Conservation (phyloP, 1,140 invertebrate species). For the Nylanderia fulva region DNA sequence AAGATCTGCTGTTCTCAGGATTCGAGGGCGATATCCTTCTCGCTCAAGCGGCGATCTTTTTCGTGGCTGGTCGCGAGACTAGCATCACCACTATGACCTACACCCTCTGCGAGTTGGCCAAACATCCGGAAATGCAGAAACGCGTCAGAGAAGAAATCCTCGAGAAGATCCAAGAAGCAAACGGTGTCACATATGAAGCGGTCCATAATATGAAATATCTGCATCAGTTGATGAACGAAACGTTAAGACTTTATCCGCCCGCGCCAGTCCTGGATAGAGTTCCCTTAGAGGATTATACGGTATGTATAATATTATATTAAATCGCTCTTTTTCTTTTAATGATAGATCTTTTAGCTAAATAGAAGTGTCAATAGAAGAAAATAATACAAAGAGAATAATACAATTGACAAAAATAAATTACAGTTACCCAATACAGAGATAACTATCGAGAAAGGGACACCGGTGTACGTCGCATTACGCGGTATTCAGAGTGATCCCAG, state of each 20-base stretch:
- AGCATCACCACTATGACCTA: slow-evolving; percentile 84
- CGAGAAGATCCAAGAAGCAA: slow-evolving; percentile 73
- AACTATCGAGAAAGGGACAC: slow-evolving; percentile 80
- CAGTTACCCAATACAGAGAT: slow-evolving; percentile 81
- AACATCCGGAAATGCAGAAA: slow-evolving; percentile 76
- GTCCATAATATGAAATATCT: slow-evolving; percentile 76
- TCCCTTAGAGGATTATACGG: slow-evolving; percentile 80
- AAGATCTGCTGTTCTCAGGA: slow-evolving; percentile 38
- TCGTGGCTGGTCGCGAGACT: slow-evolving; percentile 86
- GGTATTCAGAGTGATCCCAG: slow-evolving; percentile 83
- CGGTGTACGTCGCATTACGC: slow-evolving; percentile 69
- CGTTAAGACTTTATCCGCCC: slow-evolving; percentile 87
- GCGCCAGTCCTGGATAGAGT: slow-evolving; percentile 87
- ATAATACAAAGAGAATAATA: not conserved
- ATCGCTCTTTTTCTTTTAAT: not conserved
- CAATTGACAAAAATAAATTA: not conserved
- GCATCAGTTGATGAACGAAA: slow-evolving; percentile 74
- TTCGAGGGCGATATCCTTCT: slow-evolving; percentile 71
- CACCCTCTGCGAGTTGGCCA: slow-evolving; percentile 82
- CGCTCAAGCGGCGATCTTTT: slow-evolving; percentile 80
- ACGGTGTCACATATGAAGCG: slow-evolving; percentile 69
- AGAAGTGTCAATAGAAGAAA: not conserved
- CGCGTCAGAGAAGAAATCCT: slow-evolving; percentile 87
- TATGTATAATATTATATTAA: slow-evolving; percentile 14
- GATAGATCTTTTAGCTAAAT: not conserved